Base-by-base conservation (phyloP, 2,797 vertebrate species). In the Cynodonichthys magdalenae region DNA sequence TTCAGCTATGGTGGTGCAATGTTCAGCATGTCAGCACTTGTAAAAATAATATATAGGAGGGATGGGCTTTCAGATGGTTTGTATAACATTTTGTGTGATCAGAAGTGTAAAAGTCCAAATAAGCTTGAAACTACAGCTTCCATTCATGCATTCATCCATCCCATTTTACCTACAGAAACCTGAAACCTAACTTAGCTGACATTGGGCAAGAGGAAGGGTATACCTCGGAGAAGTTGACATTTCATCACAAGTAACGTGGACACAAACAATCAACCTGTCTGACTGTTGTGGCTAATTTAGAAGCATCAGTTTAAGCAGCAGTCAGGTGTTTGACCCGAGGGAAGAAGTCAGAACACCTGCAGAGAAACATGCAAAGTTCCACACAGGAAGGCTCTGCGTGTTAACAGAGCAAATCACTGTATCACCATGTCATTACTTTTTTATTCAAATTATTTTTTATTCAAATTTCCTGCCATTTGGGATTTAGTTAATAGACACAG, bases 1-100 rank as follows among this genome's bases (percentile, higher is more conserved):
- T 55, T 70, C 29, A 59, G 18, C 28, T 48, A 28, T 5, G n/a
- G n/a, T 3, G 47, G 69, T 58, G 34, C 52, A 57, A 73, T 70
- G 66, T 65, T 70, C 66, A 67, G 42, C 39, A 51, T 69, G 39
- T 45, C 60, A 54, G 28, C 41, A 55, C 72, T 54, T 82, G 59
- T 53, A 45, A 48, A 28, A 50, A 28, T 51, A 42, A 54, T 46
- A 55, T 20, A 62, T 31, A 57, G 19, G 29, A 59, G n/a, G 66
- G 65, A 72, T 27, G 65, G 5, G 61, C 77, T 42, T 63, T 1
- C 2, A 24, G 24, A 2, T 36, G 20, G 65, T 80, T 71, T 68
- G 9, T 15, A 34, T 3, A 68, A 14, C 42, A 53, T 52, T 1
- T 34, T 8, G 14, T 2, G 14, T 39, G 0, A 39, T 5, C 10